A percentile compares a stretch with the other conserved stretches of the same genome.
phyloP scores from a whole-genome alignment of 2,113 vertebrate species.

The Callaeas wilsoni region DNA sequence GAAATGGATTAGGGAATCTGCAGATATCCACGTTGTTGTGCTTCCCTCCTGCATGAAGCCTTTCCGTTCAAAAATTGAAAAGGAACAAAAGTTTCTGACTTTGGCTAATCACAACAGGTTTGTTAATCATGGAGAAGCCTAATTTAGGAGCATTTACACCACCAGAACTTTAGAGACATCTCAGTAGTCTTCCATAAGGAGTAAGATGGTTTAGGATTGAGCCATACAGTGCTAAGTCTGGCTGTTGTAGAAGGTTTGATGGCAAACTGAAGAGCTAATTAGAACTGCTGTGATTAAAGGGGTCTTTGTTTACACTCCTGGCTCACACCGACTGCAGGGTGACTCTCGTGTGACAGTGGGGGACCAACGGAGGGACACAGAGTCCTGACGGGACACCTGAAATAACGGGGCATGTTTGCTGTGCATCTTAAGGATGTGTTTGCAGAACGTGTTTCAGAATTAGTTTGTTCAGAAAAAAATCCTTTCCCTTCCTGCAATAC shows the following conservation, averaged over 20 bases:
- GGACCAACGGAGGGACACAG: not conserved
- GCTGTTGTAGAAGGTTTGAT: not conserved
- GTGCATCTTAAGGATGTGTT: not conserved
- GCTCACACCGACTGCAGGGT: not conserved
- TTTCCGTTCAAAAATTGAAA: not conserved
- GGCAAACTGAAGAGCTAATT: not conserved
- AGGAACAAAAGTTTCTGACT: not conserved
- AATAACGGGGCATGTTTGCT: not conserved
- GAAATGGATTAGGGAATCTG: not conserved
- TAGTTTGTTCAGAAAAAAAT: not conserved
- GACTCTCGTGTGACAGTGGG: not conserved
- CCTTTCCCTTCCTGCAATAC: not conserved
- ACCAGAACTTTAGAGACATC: not conserved
- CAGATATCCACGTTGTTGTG: not conserved
- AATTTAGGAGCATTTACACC: not conserved
- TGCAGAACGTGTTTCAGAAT: not conserved
- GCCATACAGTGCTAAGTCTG: not conserved
- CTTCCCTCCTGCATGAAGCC: not conserved
- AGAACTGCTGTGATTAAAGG: not conserved
- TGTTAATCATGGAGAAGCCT: not conserved
- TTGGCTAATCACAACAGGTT: not conserved
- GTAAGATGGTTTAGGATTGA: not conserved
- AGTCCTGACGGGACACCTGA: not conserved
- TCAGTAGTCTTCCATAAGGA: not conserved
- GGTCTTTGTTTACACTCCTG: not conserved